Conservation (phyloP, 2,797 vertebrate species). For the Otus scops region DNA sequence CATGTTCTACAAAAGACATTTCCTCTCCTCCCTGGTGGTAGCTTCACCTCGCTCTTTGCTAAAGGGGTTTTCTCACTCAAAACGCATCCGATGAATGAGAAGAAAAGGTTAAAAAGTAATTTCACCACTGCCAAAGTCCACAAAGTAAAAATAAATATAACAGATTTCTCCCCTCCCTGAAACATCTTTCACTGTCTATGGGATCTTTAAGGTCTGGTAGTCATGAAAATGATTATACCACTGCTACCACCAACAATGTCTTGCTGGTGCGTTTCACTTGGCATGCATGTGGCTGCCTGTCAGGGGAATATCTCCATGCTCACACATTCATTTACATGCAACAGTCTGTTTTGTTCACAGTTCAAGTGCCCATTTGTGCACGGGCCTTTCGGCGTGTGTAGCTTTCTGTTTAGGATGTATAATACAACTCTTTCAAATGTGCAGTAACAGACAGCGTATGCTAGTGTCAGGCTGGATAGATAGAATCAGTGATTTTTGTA, state of each 20-base stretch:
- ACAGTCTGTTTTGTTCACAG: constrained; percentile 36
- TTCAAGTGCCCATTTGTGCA: constrained; percentile 27
- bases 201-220: constrained; percentile 38
- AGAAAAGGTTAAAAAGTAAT: constrained; percentile 68
- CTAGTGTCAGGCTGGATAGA: neutral
- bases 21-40: neutral
- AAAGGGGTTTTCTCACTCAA: constrained; percentile 62
- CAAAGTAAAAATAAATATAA: neutral
- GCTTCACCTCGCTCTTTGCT: constrained; percentile 45
- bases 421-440: neutral
- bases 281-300: neutral
- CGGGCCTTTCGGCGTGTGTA: neutral
- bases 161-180: neutral
- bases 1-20: constrained; percentile 20
- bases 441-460: neutral
- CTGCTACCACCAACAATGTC: constrained; percentile 11
- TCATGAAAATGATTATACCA: constrained; percentile 20
- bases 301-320: constrained; percentile 27
- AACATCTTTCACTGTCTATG: constrained; percentile 1
- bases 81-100: constrained; percentile 62
- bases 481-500: neutral
- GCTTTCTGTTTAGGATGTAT: constrained; percentile 17
- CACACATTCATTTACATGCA: constrained; percentile 42
- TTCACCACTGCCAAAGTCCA: constrained; percentile 36
- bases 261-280: constrained; percentile 1